Percentiles rank a stretch among this genome's conserved stretches.
Conservation (phyloP, 2,113 vertebrate species). For the Lepus americanus region DNA sequence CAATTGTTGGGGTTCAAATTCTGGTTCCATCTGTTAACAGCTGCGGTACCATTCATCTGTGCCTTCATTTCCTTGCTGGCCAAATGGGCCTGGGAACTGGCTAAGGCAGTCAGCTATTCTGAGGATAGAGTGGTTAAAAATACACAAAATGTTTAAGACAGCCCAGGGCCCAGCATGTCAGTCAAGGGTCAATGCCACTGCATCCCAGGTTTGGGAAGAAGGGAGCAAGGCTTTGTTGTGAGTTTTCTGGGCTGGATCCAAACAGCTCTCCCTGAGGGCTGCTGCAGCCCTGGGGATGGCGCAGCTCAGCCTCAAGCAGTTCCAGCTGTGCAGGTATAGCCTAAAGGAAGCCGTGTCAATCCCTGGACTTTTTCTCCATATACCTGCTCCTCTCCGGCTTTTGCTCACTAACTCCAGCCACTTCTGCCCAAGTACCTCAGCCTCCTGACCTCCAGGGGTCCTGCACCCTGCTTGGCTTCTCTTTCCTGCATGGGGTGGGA, state of each 20-base stretch:
- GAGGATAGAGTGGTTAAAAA: background rate
- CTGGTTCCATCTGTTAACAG: background rate
- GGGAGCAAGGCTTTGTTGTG: background rate
- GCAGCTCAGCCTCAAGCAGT: background rate
- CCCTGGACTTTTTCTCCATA: fast-evolving
- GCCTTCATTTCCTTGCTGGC: background rate
- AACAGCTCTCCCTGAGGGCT: too few relatives aligned
- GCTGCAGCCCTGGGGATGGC: background rate
- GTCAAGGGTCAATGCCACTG: background rate
- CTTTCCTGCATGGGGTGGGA: background rate
- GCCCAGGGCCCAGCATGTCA: background rate
- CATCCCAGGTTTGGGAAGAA: background rate
- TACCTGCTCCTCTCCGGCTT: fast-evolving
- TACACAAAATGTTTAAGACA: background rate
- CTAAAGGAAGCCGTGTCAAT: background rate
- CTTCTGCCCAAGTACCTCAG: too few relatives aligned
- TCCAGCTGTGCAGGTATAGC: background rate
- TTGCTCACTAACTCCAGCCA: too few relatives aligned
- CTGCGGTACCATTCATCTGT: background rate
- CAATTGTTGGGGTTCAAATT: background rate
- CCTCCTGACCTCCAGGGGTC: too few relatives aligned
- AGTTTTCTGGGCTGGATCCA: background rate
- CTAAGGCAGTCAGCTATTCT: background rate
- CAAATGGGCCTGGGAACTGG: background rate
- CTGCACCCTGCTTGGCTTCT: background rate